Evolutionary conservation across 2,113 vertebrate species (phyloP), one percentile per base, ranked within the genome.

Genomic region (Chlorodrepanis virens): DNA sequence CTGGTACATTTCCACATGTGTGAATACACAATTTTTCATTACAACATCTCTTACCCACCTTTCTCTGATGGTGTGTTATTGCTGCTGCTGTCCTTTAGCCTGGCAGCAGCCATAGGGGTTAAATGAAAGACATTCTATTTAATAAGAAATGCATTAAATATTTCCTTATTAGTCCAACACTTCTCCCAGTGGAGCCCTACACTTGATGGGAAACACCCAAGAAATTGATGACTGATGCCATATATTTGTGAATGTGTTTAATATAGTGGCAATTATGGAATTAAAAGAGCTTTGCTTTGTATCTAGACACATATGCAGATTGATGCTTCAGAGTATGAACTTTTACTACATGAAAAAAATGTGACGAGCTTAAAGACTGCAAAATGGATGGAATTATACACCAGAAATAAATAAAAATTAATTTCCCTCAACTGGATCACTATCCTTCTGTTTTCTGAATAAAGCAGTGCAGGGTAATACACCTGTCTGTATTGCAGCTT

Each of bases 121-220:
- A 93, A 81, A 59, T 50, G 29, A 54, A 84, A 81, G 10, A 4
- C 24, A 70, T 87, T 75, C 16, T 59, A 9, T 39, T 84, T 84
- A 35, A 67, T 75, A 68, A 29, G 35, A 93, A 82, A 64, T 33
- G 4, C 35, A 60, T 57, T 44, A 85, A 85, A 53, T 87, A 61
- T 79, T 69, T 87, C 53, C 7, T 13, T 72, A 14, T 57, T 82
- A 53, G 52, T 56, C 57, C 17, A 68, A 5, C 31, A 64, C 5
- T 68, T 75, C 24, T 89, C 35, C 60, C 45, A 52, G 18, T 0
- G 0, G 25, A 57, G 5, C 28, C 25, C 21, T 76, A 68, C 6
- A 6, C 9, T 53, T 68, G 17, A 29, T 22, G 14, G 42, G 56
- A 72, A 84, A n/a, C n/a, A 64, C 17, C 7, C 27, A 87, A 57